Conservation (phyloP, 1,140 invertebrate genomes). For the Drosophila ohnishii region DNA sequence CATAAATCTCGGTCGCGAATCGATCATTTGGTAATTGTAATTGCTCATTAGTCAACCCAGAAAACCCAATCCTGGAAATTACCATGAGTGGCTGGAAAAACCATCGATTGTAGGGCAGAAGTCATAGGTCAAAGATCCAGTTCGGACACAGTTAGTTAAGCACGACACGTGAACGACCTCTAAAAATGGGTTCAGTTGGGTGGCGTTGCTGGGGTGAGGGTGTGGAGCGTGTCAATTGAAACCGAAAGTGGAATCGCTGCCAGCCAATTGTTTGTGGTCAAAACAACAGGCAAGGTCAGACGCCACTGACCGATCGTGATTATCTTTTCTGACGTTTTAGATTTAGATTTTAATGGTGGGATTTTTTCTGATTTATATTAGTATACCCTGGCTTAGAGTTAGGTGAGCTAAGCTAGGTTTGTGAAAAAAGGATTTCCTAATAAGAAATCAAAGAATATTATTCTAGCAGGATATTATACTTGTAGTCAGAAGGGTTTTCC, state of each 20-base stretch:
- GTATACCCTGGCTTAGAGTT: conserved; percentile 1
- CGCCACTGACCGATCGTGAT: conserved; percentile 68
- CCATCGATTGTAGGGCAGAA: conserved; percentile 2
- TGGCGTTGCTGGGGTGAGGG: conserved; percentile 13
- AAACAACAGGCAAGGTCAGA: conserved; percentile 73
- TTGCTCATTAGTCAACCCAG: conserved; percentile 31
- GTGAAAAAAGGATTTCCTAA: background rate
- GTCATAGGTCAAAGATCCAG: conserved; percentile 39
- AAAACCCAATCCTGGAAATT: conserved; percentile 49
- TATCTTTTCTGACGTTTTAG: conserved; percentile 26
- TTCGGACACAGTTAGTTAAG: conserved; percentile 65
- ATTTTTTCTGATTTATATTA: conserved; percentile 27
- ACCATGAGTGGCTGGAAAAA: conserved; percentile 35
- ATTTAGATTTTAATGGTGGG: conserved; percentile 44
- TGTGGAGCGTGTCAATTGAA: conserved; percentile 53
- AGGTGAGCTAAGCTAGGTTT: background rate
- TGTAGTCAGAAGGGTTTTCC: background rate
- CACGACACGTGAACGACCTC: conserved; percentile 71
- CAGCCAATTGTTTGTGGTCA: conserved; percentile 42
- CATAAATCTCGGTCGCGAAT: conserved; percentile 56
- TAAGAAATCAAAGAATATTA: background rate
- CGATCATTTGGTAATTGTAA: conserved; percentile 31
- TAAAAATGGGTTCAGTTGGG: conserved; percentile 49
- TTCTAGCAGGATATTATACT: background rate
- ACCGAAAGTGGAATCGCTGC: conserved; percentile 58